Evolutionary conservation across 2,113 vertebrate species (phyloP).

Genomic region (Pseudorhombus dupliciocellatus): DNA sequence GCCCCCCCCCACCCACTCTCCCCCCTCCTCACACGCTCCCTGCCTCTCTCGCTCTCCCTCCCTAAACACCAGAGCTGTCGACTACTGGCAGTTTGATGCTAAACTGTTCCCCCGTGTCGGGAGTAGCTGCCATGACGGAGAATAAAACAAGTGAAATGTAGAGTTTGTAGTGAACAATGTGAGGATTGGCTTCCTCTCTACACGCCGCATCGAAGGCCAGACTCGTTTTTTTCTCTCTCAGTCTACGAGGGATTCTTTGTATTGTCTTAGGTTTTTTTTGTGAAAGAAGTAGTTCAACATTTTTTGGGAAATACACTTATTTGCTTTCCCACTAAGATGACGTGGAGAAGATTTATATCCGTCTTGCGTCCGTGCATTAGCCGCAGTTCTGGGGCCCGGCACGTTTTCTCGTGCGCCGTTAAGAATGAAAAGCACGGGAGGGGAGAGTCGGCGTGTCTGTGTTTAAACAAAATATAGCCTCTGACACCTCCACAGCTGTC

Average conservation of each 20-base stretch:
- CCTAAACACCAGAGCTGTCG: conserved; percentile 77
- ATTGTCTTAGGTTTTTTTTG: conserved; percentile 16
- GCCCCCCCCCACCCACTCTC: conserved; percentile 11
- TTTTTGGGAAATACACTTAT: conserved; percentile 18
- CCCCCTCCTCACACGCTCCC: conserved; percentile 14
- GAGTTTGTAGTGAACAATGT: conserved; percentile 59
- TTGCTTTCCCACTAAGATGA: conserved; percentile 10
- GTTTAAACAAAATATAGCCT: background rate
- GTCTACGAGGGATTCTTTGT: conserved; percentile 25
- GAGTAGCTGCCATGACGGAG: conserved; percentile 71
- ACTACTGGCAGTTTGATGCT: conserved; percentile 74
- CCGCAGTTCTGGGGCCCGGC: background rate
- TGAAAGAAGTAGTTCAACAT: conserved; percentile 11
- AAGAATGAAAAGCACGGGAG: background rate
- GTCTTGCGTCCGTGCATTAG: background rate
- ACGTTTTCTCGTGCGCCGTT: background rate
- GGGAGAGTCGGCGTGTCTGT: background rate
- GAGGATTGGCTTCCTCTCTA: conserved; percentile 47
- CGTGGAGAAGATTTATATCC: background rate
- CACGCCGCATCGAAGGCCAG: conserved; percentile 32
- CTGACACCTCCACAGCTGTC: background rate
- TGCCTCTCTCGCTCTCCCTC: conserved; percentile 42
- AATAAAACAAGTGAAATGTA: conserved; percentile 72
- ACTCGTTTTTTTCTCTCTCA: conserved; percentile 5
- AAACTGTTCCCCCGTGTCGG: conserved; percentile 71